Evolutionary conservation across 2,113 vertebrate genomes (phyloP), one percentile per base, ranked within the genome.

Genomic region (Rallus limicola): DNA sequence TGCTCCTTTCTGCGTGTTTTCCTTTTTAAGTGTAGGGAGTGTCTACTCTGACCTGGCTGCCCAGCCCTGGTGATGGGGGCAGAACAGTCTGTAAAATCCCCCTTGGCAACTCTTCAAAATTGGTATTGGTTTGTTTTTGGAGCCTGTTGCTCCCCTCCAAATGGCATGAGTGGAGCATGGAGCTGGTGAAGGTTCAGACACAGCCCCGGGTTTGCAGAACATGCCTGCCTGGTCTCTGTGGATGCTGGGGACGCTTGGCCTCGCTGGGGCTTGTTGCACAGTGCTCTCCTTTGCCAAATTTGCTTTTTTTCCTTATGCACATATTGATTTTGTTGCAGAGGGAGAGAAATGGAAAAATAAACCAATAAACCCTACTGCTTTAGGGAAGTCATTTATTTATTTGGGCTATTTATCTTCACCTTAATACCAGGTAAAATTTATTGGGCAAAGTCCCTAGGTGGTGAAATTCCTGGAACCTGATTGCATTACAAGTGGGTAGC

Each of bases 381-480:
- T 84, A 71, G 40, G 78, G 31, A 68, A 88, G 38, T 18, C 0
- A 5, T 83, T 33, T 71, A 82, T 94, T 90, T 85, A 55, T 90
- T 78, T 44, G 50, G 78, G 88, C 82, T 86, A 58, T 97, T 97
- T 96, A 84, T 88, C 92, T 94, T 75, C 38, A 68, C 48, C 82
- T 87, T 91, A 95, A 90, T 82, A 42, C 70, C 24, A 95, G 91
- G 90, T 87, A 96, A 93, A 93, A 64, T 56, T 60, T 58, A 50
- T 42, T 82, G 62, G 28, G 13, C 3, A 4, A 83, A 75, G 62
- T 88, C 53, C 21, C 64, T 69, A 14, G 56, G 29, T 78, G 34
- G 36, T 65, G 62, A 75, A 92, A 88, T 60, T 83, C 56, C 62
- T 86, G 17, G 48, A 75, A 56, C 6, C 24, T 76, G 34, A 64